These are phyloP conservation scores for Triplophysa bombifrons DNA, from an alignment of 2,797 vertebrate species.

Conservation along the genomic window DNA sequence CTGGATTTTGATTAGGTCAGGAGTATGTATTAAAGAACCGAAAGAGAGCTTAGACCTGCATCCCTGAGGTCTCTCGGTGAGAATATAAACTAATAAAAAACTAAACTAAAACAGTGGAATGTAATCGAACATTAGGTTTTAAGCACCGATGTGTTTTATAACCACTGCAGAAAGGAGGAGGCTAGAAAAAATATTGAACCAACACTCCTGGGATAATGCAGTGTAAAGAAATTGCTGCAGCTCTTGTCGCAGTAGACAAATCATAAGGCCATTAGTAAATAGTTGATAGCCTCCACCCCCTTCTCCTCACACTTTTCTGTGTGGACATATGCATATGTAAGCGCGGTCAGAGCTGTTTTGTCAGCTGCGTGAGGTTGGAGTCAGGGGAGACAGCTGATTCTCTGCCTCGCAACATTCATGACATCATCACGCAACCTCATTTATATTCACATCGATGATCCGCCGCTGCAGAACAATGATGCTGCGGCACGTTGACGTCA, in stretches of 20 bases:
- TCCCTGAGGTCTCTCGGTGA: neutral
- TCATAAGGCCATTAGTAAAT: neutral
- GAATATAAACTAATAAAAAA: too few relatives aligned
- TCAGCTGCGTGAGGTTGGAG: conserved; percentile 65
- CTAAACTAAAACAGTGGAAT: neutral
- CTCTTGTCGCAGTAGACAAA: neutral
- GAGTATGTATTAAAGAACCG: neutral
- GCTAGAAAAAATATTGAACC: neutral
- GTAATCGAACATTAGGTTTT: neutral
- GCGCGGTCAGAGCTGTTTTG: conserved; percentile 64
- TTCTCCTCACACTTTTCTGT: neutral
- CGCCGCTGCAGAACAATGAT: neutral
- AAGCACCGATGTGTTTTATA: neutral
- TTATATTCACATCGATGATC: conserved; percentile 9
- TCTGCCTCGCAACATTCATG: conserved; percentile 34
- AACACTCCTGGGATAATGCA: neutral
- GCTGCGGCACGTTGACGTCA: conserved; percentile 9
- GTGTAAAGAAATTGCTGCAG: neutral
- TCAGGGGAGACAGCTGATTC: neutral
- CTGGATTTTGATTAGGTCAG: neutral
- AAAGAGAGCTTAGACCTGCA: neutral
- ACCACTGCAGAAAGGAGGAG: neutral
- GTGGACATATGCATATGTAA: conserved; percentile 20
- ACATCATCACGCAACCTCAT: conserved; percentile 29
- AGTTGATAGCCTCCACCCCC: neutral